These are phyloP conservation scores for Sinocyclocheilus maitianheensis DNA, from an alignment of 2,113 vertebrate species.

Conservation along the genomic window DNA sequence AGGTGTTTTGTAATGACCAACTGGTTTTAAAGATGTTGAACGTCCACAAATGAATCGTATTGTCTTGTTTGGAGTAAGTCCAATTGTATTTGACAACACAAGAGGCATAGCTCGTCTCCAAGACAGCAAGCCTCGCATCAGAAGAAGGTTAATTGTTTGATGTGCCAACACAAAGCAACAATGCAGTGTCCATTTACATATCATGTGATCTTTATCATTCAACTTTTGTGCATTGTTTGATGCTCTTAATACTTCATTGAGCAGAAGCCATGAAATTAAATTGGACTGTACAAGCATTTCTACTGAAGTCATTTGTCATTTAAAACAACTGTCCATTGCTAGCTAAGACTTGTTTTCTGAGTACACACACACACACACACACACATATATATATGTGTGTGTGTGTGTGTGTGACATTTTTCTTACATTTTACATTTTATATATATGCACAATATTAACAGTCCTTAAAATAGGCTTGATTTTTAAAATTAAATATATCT, in stretches of 20 bases:
- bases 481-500: background rate
- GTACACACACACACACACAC: too few relatives aligned
- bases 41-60: background rate
- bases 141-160: conserved; percentile 29
- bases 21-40: background rate
- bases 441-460: background rate
- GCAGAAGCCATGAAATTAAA: too few relatives aligned
- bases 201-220: background rate
- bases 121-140: conserved; percentile 60
- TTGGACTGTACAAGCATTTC: background rate
- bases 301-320: background rate
- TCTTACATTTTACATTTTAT: background rate
- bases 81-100: conserved; percentile 45
- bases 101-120: conserved; percentile 58
- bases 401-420: background rate
- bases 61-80: conserved; percentile 8
- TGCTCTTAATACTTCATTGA: background rate
- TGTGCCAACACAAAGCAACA: conserved; percentile 26
- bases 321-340: background rate
- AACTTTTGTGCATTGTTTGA: background rate
- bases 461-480: background rate
- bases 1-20: background rate
- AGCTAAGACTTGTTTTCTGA: background rate
- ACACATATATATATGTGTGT: too few relatives aligned
- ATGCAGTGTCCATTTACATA: conserved; percentile 5